Evolutionary conservation across 1,140 invertebrate species (phyloP).

Genomic region (Chrysoperla carnea): DNA sequence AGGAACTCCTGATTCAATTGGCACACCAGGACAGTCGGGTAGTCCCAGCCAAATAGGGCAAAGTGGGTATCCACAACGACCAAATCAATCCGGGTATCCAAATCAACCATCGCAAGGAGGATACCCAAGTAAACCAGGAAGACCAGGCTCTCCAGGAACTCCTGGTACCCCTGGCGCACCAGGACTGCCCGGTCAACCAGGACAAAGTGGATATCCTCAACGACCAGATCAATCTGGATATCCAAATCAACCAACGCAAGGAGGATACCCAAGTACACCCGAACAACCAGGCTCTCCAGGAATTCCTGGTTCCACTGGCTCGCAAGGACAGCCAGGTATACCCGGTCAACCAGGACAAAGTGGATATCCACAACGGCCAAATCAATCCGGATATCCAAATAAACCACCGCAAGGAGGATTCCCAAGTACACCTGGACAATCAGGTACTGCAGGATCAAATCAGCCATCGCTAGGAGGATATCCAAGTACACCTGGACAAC

Average conservation of each 20-base stretch:
- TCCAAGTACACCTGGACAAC: not conserved
- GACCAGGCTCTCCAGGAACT: too few relatives aligned
- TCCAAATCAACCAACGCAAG: not conserved
- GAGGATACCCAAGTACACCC: not conserved
- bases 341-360: slow-evolving; percentile 9
- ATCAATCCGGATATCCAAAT: slow-evolving; percentile 4
- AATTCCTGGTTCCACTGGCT: slow-evolving; percentile 13
- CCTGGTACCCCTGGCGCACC: too few relatives aligned
- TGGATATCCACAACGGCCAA: too few relatives aligned
- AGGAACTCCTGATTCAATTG: not conserved
- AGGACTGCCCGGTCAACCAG: too few relatives aligned
- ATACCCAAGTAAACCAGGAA: too few relatives aligned
- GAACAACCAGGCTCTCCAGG: not conserved
- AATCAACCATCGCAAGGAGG: too few relatives aligned
- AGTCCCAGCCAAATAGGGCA: slow-evolving; percentile 3
- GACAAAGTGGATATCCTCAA: not conserved
- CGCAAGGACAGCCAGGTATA: too few relatives aligned
- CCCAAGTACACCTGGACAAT: not conserved
- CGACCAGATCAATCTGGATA: not conserved
- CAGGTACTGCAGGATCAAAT: slow-evolving; percentile 9
- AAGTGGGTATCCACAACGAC: too few relatives aligned
- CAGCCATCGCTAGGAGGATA: slow-evolving; percentile 17
- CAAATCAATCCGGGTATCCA: too few relatives aligned
- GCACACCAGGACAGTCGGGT: slow-evolving; percentile 3
- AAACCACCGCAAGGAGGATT: slow-evolving; percentile 8